Base-by-base conservation (phyloP, 2,113 vertebrate species). In the Tenebrosternarchus preto region DNA sequence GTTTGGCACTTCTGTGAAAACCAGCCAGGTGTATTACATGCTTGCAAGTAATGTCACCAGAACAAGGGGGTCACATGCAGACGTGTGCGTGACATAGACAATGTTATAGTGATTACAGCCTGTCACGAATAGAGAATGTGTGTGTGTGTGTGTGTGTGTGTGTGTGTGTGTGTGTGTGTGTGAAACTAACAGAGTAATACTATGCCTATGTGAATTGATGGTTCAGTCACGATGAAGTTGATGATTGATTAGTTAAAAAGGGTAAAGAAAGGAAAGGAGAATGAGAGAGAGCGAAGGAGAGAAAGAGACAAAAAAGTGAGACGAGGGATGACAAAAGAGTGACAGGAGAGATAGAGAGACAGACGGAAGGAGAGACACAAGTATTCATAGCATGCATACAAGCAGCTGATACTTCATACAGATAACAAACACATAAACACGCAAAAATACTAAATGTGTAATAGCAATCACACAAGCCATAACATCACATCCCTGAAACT, bases 191-290 rank as follows among this genome's bases (percentile, higher is more conserved):
- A 53, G 67, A 72, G 68, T 46, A 60, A 57, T 25, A 57, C 53
- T 56, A 69, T 60, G 15, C 16, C 25, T n/a, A 66, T 5, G 43
- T 82, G 73, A 82, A 46, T 50, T 50, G 11, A 50, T 50, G 43
- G 15, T 50, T 50, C 11, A 50, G 15, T 15, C 43, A 50, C 15
- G 55, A 33, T 73, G 39, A 36, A 77, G 16, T 39, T 55, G 39
- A 24, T 81, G 68, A 84, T 43, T 77, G 78, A 84, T 20, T 55
- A 60, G 46, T 29, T 27, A 6, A 68, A n/a, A 7, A 70, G 55
- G 19, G 57, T 43, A 31, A 36, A 50, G 17, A 74, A 20, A 66
- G 25, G 17, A 74, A 20, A 66, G n/a, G 25, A 66, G 36, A n/a
- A 66, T 60, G 29, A 63, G 12, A 2, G 43, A 73, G 17, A 59